These are phyloP conservation scores for Lateolabrax maculatus DNA, from an alignment of 2,797 vertebrate genomes.

Conservation along the genomic window DNA sequence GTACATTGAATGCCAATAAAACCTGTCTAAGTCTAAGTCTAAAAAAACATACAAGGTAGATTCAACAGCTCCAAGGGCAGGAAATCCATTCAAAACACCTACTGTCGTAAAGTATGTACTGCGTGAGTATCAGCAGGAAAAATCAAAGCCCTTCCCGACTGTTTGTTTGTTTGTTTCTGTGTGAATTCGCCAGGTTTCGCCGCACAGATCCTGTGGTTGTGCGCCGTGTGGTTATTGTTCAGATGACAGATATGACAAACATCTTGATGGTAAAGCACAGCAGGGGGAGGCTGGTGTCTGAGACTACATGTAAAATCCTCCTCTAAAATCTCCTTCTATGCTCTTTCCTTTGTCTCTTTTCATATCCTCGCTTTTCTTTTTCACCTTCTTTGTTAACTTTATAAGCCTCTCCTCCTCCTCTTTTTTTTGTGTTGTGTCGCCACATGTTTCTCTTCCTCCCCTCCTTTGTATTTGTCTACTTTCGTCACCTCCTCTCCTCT, in stretches of 20 bases:
- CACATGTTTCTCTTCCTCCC: background rate
- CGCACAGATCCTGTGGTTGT: constrained; percentile 1
- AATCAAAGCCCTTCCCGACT: background rate
- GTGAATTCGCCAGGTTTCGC: background rate
- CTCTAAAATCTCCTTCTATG: background rate
- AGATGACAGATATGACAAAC: constrained; percentile 30
- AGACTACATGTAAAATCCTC: constrained; percentile 1
- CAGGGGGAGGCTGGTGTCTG: background rate
- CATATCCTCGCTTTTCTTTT: too few species aligned
- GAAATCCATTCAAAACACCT: background rate
- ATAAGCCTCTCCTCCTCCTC: background rate
- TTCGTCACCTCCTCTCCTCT: background rate
- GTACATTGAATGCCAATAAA: too few species aligned
- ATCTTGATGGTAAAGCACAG: constrained; percentile 8
- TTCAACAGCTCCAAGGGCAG: background rate
- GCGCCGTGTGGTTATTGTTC: background rate
- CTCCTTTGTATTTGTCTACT: background rate
- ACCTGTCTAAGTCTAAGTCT: too few species aligned
- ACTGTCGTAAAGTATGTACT: background rate
- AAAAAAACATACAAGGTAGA: background rate
- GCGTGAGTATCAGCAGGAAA: background rate
- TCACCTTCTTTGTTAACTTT: background rate
- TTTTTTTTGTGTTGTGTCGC: background rate
- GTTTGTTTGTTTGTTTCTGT: background rate
- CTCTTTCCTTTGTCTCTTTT: background rate